Evolutionary conservation across 2,888 invertebrate genomes (phyloP), one percentile per base, ranked within the genome.

Genomic region (Acleris sparsana): DNA sequence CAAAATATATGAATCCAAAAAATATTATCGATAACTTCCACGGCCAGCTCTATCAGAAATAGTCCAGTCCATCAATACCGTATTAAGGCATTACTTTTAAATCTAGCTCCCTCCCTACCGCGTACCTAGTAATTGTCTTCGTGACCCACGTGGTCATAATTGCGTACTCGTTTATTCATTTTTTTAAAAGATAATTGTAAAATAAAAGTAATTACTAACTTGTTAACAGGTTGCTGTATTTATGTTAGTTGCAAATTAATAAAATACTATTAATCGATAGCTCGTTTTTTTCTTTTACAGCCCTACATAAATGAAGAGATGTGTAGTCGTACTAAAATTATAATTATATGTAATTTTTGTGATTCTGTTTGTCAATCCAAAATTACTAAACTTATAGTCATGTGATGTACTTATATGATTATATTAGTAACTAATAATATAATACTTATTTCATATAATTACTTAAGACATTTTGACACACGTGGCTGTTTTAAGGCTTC

Each of bases 91-190:
- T 65, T 65, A 61, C 56, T 66, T 63, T 70, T 44, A 53, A 68
- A 68, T 63, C 53, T 53, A 56, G 44, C 59, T 72, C 59, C 59
- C 71, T 69, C 71, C 70, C 66, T 52, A 29, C 60, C 51, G 68
- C 56, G 57, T 52, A 48, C 64, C 49, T 55, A 67, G 71, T 83
- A 80, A 82, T 82, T 82, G 79, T 77, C 77, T 72, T 80, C 78
- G 78, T 80, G 80, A 78, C 75, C 76, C 74, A 79, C 73, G 74
- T 73, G 72, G 11, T 63, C 48, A 53, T 68, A 61, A 68, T 64
- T 53, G 53, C 46, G 52, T 16, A 39, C 39, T 39, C 13, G 39
- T 39, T 49, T 22, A 66, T 39, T 62, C 39, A 51, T 56, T 66
- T 66, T 64, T 64, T 58, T 33, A 33, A 29, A n/a, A 39, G 33